Conservation (phyloP, 1,140 invertebrate species). For the Saccostrea glomerata region DNA sequence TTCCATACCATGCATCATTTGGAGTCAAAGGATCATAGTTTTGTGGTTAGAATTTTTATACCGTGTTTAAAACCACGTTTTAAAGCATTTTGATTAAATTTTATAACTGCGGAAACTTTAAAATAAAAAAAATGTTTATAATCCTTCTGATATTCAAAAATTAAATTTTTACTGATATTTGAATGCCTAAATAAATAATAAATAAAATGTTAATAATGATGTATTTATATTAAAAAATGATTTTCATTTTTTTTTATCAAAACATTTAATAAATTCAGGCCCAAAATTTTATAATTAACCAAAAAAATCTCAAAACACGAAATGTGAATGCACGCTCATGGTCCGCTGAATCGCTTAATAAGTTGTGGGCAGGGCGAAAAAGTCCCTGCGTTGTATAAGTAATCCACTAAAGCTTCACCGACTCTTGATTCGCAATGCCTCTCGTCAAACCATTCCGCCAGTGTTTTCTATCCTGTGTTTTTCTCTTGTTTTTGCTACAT, state of each 20-base stretch:
- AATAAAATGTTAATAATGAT: background rate
- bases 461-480: background rate
- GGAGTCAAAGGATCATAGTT: background rate
- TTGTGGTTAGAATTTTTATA: background rate
- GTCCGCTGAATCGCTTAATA: slow-evolving; percentile 20
- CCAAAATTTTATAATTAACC: background rate
- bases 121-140: background rate
- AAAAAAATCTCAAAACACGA: background rate
- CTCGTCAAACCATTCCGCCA: background rate
- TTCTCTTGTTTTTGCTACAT: background rate
- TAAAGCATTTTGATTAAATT: background rate
- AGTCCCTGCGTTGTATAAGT: background rate
- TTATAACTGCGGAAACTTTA: background rate
- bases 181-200: background rate
- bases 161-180: no score
- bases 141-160: no score
- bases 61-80: background rate
- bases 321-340: background rate
- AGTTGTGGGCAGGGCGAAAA: slow-evolving; percentile 8
- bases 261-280: no score
- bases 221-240: background rate
- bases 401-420: background rate
- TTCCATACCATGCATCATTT: slow-evolving; percentile 18
- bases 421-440: background rate
- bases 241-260: no score